phyloP scores from a whole-genome alignment of 2,888 invertebrate genomes.

The Anoplius nigerrimus region DNA sequence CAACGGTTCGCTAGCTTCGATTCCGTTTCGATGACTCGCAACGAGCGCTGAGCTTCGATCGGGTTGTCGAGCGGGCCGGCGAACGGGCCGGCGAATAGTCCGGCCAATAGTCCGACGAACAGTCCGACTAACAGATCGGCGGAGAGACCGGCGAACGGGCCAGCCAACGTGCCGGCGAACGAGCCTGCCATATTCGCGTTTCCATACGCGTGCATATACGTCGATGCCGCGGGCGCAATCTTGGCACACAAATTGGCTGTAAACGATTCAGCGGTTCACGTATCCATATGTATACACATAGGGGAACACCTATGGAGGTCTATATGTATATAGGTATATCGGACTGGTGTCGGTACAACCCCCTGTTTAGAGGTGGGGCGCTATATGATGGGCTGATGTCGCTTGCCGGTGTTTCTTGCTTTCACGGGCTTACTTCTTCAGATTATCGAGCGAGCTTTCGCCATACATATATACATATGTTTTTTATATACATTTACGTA shows the following conservation, averaged over 20 bases:
- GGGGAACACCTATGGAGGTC: too few relatives aligned
- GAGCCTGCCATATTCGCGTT: too few relatives aligned
- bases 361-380: constrained; percentile 49
- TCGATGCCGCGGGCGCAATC: constrained; percentile 45
- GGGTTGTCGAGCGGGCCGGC: too few relatives aligned
- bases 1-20: too few relatives aligned
- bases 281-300: not conserved
- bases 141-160: too few relatives aligned
- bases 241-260: constrained; percentile 53
- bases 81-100: too few relatives aligned
- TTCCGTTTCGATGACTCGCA: too few relatives aligned
- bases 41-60: too few relatives aligned
- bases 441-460: constrained; percentile 49
- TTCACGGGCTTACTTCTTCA: constrained; percentile 53
- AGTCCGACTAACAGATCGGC: too few relatives aligned
- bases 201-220: constrained; percentile 14
- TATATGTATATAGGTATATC: too few relatives aligned
- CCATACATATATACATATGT: constrained; percentile 15
- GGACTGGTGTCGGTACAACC: constrained; percentile 38
- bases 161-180: too few relatives aligned
- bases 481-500: constrained; percentile 27
- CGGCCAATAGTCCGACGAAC: too few relatives aligned
- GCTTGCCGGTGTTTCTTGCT: constrained; percentile 68
- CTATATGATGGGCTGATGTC: constrained; percentile 66
- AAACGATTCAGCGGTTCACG: constrained; percentile 40